phyloP scores from a whole-genome alignment of 2,113 vertebrate species.

The Urocolius indicus region DNA sequence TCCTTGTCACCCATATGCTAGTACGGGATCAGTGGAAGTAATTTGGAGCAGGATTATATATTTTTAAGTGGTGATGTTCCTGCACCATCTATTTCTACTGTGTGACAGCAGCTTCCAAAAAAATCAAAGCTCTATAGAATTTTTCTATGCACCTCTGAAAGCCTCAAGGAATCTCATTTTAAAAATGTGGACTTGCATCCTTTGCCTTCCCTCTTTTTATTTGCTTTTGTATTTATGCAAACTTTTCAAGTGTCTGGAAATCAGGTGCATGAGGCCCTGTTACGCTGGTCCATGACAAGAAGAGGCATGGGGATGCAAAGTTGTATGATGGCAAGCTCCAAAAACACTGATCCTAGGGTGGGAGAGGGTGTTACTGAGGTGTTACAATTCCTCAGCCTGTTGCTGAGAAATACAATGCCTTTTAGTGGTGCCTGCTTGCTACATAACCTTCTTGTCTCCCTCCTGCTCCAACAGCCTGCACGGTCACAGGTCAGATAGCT shows the following conservation, averaged over 20 bases:
- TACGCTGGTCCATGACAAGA: background rate
- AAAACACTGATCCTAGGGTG: background rate
- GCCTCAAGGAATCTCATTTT: background rate
- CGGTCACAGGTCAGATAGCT: background rate
- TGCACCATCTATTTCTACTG: background rate
- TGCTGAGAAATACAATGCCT: background rate
- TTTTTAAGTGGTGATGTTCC: fast-evolving
- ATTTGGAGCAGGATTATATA: background rate
- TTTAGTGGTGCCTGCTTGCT: background rate
- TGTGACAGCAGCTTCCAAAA: background rate
- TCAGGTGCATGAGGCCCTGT: background rate
- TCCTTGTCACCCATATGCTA: background rate
- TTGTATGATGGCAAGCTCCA: background rate
- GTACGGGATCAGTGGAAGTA: background rate
- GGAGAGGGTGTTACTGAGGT: background rate
- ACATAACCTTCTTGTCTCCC: background rate
- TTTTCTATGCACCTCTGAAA: background rate
- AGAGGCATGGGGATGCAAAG: background rate
- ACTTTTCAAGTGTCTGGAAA: background rate
- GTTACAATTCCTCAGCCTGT: background rate
- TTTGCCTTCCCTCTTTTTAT: background rate
- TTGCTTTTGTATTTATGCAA: background rate
- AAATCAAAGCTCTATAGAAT: background rate
- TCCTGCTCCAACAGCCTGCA: background rate
- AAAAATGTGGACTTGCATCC: background rate